Evolutionary conservation across 2,888 invertebrate species (phyloP), one percentile per base, ranked within the genome.

Genomic region (Synergus itoensis): DNA sequence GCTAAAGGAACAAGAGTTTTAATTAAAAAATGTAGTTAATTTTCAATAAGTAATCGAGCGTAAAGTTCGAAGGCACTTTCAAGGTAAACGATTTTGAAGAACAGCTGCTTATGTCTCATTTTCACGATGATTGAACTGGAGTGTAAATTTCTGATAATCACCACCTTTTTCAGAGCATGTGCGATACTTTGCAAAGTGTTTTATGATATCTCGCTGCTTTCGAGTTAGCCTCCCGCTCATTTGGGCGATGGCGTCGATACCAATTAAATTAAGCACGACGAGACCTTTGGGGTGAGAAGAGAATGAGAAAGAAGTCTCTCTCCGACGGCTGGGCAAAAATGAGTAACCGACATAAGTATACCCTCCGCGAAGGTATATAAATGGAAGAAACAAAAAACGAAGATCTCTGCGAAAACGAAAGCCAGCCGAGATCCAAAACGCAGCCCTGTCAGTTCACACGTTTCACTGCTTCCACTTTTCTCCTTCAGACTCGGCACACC

Each of bases 211-310:
- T 16, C 11, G 16, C 4, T 53, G 9, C 16, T 76, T 43, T n/a
- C 21, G 36, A 53, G n/a, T 45, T 60, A 57, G 36, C 41, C 45
- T 43, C 43, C 43, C 67, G 86, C 86, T 87, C 86, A 85, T 76
- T 87, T 86, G 84, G 85, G 84, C 86, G 87, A 88, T 28, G 69
- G 86, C 90, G 91, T 90, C 90, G 88, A 90, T 90, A 88, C 89
- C 90, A 90, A 90, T 90, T 90, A 90, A 90, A 90, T 88, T 89
- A 89, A 90, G 88, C 86, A 86, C 86, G 86, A 83, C 85, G 84
- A 86, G 84, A 87, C 84, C 85, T 85, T 81, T 84, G 84, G 79
- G 84, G 84, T 84, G 84, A 85, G 83, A 81, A 86, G 87, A 84
- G 85, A 87, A 89, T 87, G 87, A 84, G 85, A 87, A 88, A 82